Percentiles rank a stretch among this genome's conserved stretches.
Evolutionary conservation across 2,888 invertebrate species (phyloP).

Genomic region (Netelia inedita): DNA sequence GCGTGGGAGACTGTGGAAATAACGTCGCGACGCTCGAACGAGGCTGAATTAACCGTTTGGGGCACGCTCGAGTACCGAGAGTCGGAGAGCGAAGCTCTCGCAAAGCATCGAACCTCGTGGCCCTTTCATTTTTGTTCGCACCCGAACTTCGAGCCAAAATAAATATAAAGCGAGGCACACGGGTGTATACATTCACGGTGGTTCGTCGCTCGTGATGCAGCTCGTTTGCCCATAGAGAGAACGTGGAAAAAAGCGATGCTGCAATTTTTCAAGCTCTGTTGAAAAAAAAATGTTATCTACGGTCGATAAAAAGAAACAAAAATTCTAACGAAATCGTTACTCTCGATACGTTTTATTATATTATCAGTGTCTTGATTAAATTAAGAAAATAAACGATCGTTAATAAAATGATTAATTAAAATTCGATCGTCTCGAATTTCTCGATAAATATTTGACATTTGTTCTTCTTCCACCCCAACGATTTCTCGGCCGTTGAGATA

Average conservation of each 20-base stretch:
- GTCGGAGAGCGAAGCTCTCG: slow-evolving; percentile 44
- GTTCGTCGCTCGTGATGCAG: background rate
- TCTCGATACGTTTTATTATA: no score
- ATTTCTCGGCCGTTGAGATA: slow-evolving; percentile 1
- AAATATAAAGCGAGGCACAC: slow-evolving; percentile 3
- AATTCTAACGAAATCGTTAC: no score
- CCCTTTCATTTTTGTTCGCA: slow-evolving; percentile 47
- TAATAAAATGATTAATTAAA: no score
- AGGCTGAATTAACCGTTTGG: slow-evolving; percentile 42
- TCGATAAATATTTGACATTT: background rate
- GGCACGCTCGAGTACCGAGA: slow-evolving; percentile 4
- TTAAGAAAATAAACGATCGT: no score
- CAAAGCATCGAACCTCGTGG: slow-evolving; percentile 64
- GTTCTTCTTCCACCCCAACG: background rate
- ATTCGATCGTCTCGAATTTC: background rate
- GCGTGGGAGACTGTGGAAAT: slow-evolving; percentile 29
- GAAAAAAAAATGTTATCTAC: no score
- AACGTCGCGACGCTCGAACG: slow-evolving; percentile 16
- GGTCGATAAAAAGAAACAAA: no score
- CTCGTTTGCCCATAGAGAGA: background rate
- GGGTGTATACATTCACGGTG: background rate
- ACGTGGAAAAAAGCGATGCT: background rate
- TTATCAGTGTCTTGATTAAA: no score
- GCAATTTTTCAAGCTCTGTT: no score
- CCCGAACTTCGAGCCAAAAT: slow-evolving; percentile 26